A percentile compares a stretch with the other conserved stretches of the same genome.
Evolutionary conservation across 2,797 vertebrate species (phyloP).

Genomic region (Rhincodon typus): DNA sequence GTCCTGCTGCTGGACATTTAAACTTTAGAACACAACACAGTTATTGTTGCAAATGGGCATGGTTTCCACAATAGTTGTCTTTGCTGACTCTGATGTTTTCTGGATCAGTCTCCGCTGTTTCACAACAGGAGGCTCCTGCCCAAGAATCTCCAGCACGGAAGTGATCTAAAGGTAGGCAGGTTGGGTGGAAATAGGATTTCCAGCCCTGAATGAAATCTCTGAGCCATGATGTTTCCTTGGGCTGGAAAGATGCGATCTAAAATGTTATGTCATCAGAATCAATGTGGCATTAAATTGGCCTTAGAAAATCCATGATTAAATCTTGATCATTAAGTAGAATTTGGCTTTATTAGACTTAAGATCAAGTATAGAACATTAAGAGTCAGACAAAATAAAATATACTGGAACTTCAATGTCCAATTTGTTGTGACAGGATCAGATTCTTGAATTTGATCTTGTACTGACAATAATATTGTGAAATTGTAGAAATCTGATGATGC

Average conservation of each 20-base stretch:
- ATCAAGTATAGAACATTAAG: not conserved
- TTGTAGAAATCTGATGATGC: not conserved
- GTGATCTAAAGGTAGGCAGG: too few species aligned
- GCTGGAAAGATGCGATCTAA: not conserved
- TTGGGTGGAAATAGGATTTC: too few species aligned
- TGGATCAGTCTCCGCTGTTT: too few species aligned
- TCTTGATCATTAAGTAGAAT: not conserved
- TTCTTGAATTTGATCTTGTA: not conserved
- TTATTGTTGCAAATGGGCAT: too few species aligned
- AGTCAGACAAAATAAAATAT: not conserved
- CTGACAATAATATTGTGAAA: not conserved
- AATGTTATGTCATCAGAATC: too few species aligned
- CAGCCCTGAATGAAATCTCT: too few species aligned
- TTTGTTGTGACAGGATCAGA: not conserved
- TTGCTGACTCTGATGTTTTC: too few species aligned
- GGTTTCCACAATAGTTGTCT: too few species aligned
- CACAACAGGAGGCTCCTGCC: too few species aligned
- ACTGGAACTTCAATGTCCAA: not conserved
- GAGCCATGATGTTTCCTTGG: not conserved
- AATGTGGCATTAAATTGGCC: not conserved
- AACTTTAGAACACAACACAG: too few species aligned
- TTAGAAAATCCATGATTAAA: not conserved
- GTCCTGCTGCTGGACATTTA: too few species aligned
- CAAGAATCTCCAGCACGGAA: too few species aligned
- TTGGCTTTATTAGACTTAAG: not conserved